Conservation (phyloP, 2,797 vertebrate genomes). For the Ceyx erithaca region DNA sequence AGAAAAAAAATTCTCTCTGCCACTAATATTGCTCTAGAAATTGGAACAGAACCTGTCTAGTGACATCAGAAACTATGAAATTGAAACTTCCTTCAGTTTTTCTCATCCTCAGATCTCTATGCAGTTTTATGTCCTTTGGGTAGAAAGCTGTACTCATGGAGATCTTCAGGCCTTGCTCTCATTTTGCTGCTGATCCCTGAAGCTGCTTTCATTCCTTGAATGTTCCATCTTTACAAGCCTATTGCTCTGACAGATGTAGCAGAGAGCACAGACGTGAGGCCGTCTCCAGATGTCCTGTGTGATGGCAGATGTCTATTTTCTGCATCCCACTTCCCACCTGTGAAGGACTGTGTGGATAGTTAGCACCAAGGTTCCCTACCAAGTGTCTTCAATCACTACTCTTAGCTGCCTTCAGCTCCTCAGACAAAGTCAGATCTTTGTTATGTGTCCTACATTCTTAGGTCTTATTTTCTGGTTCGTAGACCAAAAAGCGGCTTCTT, state of each 20-base stretch:
- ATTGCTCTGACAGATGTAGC: background rate
- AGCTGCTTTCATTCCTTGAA: background rate
- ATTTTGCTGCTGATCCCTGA: background rate
- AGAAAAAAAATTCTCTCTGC: background rate
- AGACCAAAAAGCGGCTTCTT: background rate
- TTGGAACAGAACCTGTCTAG: background rate
- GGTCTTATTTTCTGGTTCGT: background rate
- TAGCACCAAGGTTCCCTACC: background rate
- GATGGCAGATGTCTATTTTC: background rate
- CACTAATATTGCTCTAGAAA: background rate
- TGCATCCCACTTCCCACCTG: background rate
- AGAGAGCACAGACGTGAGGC: background rate
- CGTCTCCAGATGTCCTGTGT: accelerated
- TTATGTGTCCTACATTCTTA: background rate
- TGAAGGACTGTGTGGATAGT: background rate
- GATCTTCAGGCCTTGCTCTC: background rate
- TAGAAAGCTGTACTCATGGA: background rate
- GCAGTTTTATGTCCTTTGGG: background rate
- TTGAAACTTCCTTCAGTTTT: background rate
- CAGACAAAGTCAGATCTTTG: background rate
- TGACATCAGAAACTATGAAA: background rate
- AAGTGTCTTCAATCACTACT: background rate
- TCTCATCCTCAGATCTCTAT: background rate
- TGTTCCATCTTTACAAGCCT: background rate
- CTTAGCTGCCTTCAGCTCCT: background rate